A percentile compares a stretch with the other conserved stretches of the same genome.
Evolutionary conservation across 2,888 invertebrate species (phyloP).

Genomic region (Idaea straminata): DNA sequence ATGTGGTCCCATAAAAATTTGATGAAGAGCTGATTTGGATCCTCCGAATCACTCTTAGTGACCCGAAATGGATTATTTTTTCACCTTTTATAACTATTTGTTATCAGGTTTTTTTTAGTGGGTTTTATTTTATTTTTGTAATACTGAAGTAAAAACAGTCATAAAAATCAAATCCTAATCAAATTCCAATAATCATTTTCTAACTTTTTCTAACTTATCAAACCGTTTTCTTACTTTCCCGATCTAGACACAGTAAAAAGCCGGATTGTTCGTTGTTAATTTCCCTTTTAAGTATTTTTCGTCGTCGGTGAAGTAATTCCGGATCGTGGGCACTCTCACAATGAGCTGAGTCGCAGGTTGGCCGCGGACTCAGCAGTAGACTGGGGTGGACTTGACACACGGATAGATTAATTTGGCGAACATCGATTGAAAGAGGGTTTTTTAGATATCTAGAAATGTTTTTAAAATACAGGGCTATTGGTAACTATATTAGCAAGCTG

Average conservation of each 20-base stretch:
- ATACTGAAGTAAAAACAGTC: no score
- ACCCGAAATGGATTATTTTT: no score
- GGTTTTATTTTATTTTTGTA: no score
- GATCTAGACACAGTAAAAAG: background rate
- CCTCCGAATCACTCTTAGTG: no score
- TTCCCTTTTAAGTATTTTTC: constrained; percentile 38
- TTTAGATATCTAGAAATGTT: no score
- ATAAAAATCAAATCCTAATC: background rate
- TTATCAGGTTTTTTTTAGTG: no score
- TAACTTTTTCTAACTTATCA: background rate
- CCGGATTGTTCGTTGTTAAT: constrained; percentile 24
- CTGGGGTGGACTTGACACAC: constrained; percentile 28
- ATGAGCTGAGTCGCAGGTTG: constrained; percentile 56
- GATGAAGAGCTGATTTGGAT: no score
- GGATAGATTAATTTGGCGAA: constrained; percentile 4
- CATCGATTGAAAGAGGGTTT: background rate
- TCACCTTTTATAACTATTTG: no score
- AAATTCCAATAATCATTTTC: background rate
- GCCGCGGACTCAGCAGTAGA: constrained; percentile 40
- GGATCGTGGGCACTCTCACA: constrained; percentile 56
- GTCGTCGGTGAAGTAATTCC: constrained; percentile 52
- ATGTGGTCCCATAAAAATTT: no score
- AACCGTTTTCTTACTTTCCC: background rate
- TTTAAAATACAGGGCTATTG: no score
- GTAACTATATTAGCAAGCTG: no score